Evolutionary conservation across 2,797 vertebrate species (phyloP), one percentile per base, ranked within the genome.

Genomic region (Eulemur coronatus): DNA sequence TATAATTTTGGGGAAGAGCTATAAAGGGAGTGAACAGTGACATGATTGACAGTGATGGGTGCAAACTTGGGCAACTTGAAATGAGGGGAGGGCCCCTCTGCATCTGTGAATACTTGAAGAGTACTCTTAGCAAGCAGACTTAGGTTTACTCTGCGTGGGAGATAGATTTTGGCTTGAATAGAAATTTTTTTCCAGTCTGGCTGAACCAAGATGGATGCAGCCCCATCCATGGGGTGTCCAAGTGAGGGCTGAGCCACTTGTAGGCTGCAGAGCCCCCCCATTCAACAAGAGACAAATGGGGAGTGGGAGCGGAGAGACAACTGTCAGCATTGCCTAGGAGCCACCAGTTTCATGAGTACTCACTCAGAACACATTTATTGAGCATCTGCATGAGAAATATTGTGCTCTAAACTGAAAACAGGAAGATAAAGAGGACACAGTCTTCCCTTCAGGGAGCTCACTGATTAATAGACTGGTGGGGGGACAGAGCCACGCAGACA

Each of bases 401-500:
- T 67, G 5, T 69, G 2, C 59, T 33, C 5, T 38, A 61, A 81
- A 72, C 26, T 9, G 35, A 84, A 79, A 26, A n/a, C 55, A 41
- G 7, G 1, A 65, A 92, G 67, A 65, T 88, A 61, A 84, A 81
- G 88, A 89, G 85, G 78, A 69, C 72, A 85, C 26, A 20, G 46
- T 2, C 61, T 82, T 94, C 85, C 84, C 43, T 96, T 94, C n/a
- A 33, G 65, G 41, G n/a, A 95, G 84, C 81, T 93, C 52, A 24
- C 63, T 7, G 52, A 52, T 73, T 15, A 89, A 20, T 80, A 80
- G 86, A 89, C 93, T 91, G 78, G 63, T 96, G 91, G 73, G 93
- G 73, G 75, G 95, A 81, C 87, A 84, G 94, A 97, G 91, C n/a
- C 59, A 35, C 15, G 33, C 59, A 69, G 63, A 78, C 87, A 38